Evolutionary conservation across 2,888 invertebrate genomes (phyloP).

Genomic region (Drosophila sordidula): DNA sequence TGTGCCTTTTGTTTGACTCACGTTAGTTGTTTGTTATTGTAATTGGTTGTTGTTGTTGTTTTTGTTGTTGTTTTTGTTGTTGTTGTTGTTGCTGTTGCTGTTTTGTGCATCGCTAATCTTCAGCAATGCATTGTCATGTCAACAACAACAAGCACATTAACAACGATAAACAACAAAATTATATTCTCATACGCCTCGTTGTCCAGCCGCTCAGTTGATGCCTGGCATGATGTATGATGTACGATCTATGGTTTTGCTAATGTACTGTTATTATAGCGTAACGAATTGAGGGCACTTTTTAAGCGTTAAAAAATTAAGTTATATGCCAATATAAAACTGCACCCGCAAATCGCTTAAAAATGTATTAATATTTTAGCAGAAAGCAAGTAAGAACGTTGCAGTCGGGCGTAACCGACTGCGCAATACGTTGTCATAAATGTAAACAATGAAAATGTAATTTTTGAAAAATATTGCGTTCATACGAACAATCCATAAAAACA

Average conservation of each 20-base stretch:
- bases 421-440: background rate
- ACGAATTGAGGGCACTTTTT: background rate
- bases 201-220: background rate
- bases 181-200: background rate
- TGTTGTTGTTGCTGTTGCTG: conserved; percentile 3
- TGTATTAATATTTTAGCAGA: background rate
- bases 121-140: conserved; percentile 34
- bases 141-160: conserved; percentile 14
- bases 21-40: conserved; percentile 1
- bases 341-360: background rate
- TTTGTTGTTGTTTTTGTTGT: background rate
- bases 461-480: no score
- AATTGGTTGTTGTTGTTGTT: conserved; percentile 1
- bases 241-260: background rate
- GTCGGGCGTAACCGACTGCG: background rate
- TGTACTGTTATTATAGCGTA: background rate
- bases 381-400: no score
- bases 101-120: conserved; percentile 18
- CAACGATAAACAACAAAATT: conserved; percentile 19
- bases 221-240: background rate
- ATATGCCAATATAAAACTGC: no score
- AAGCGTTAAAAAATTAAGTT: background rate
- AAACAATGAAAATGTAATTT: no score
- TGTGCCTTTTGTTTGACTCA: conserved; percentile 27
- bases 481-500: no score